A percentile compares a stretch with the other conserved stretches of the same genome.
Conservation (phyloP, 2,888 invertebrate species). For the Nipponacmea schrenckii region DNA sequence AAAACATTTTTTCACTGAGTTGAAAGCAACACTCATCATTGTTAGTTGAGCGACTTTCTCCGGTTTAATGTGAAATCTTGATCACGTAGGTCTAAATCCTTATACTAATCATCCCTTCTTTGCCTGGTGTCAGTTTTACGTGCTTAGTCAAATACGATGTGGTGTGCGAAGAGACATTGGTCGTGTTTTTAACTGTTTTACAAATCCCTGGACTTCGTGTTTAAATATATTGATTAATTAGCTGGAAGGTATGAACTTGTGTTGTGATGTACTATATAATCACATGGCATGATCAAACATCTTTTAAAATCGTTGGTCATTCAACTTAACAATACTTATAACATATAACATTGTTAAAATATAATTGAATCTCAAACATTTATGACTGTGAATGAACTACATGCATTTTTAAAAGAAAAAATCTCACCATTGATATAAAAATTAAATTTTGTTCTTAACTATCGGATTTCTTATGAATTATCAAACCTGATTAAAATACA, state of each 20-base stretch:
- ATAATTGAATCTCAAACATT: too few species aligned
- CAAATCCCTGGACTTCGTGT: slow-evolving; percentile 21
- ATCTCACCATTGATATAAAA: too few species aligned
- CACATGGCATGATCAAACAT: not conserved
- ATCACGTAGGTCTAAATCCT: slow-evolving; percentile 7
- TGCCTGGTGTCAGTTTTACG: slow-evolving; percentile 17
- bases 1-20: too few species aligned
- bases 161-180: slow-evolving; percentile 17
- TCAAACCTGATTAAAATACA: too few species aligned
- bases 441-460: too few species aligned
- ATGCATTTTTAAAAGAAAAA: too few species aligned
- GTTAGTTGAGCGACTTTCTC: not conserved
- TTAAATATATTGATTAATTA: slow-evolving; percentile 27
- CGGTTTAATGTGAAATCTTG: slow-evolving; percentile 1
- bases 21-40: too few species aligned
- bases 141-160: slow-evolving; percentile 17
- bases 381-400: too few species aligned
- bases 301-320: not conserved
- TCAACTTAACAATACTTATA: too few species aligned
- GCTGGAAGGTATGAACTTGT: not conserved
- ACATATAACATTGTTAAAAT: too few species aligned
- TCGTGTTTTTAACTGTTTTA: slow-evolving; percentile 23
- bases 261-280: not conserved
- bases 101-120: slow-evolving; percentile 14
- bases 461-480: too few species aligned